Evolutionary conservation across 2,113 vertebrate species (phyloP).

Genomic region (Natator depressus): DNA sequence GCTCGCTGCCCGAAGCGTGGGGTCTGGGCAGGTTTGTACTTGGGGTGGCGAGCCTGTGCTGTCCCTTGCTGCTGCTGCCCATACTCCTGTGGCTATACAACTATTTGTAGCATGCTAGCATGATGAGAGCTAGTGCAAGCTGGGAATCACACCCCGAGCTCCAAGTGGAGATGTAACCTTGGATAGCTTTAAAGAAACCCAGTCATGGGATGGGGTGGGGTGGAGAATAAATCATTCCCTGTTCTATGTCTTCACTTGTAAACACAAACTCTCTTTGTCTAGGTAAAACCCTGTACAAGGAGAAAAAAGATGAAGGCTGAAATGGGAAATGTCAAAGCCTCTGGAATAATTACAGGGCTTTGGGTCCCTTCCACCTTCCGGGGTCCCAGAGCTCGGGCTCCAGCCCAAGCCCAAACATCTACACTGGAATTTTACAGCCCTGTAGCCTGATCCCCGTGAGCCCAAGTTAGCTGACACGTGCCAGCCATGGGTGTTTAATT

Average conservation of each 20-base stretch:
- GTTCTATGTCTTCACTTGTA: neutral
- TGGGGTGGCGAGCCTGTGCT: neutral
- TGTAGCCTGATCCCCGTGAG: no score
- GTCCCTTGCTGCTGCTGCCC: neutral
- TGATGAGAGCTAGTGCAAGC: neutral
- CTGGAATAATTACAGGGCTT: neutral
- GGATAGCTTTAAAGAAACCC: neutral
- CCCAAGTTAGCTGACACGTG: no score
- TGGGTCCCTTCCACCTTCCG: no score
- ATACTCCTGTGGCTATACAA: neutral
- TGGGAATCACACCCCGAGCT: neutral
- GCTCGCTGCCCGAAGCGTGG: neutral
- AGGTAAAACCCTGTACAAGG: neutral
- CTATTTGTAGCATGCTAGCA: neutral
- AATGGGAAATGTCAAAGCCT: neutral
- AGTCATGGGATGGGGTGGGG: neutral
- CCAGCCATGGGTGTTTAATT: no score
- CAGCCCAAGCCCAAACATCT: no score
- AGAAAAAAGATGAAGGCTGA: neutral
- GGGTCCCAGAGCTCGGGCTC: no score
- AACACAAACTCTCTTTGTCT: constrained; percentile 7
- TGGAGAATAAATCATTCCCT: neutral
- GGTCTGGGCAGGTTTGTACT: neutral
- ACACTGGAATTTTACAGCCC: no score
- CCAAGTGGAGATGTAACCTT: neutral